phyloP scores from a whole-genome alignment of 64 coral and sea anemone species.

The Actinia equina region DNA sequence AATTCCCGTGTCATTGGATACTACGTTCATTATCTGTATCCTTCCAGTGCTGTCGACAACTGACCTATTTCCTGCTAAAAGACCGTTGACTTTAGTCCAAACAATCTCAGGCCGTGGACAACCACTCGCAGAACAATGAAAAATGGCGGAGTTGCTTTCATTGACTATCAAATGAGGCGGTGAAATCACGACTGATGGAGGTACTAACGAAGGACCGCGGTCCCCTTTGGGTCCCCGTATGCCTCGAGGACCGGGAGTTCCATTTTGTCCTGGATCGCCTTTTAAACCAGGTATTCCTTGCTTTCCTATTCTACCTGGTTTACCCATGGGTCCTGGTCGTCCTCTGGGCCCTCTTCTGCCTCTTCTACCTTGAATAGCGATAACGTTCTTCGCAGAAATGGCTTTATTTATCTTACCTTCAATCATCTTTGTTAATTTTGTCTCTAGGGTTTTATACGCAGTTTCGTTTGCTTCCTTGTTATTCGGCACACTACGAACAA shows the following conservation, averaged over 20 bases:
- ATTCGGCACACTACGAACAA: too few species aligned
- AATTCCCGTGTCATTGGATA: not conserved
- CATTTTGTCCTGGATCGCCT: not conserved
- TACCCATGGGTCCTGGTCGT: not conserved
- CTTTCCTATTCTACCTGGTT: conserved; percentile 6
- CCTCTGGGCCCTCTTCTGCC: too few species aligned
- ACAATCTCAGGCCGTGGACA: not conserved
- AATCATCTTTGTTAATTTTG: too few species aligned
- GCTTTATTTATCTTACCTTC: too few species aligned
- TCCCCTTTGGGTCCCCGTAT: conserved; percentile 12
- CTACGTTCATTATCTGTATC: not conserved
- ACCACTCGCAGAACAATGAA: not conserved
- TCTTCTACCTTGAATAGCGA: too few species aligned
- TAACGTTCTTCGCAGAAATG: too few species aligned
- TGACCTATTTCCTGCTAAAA: not conserved
- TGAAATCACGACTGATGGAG: not conserved
- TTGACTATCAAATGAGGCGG: not conserved
- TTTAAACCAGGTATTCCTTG: not conserved
- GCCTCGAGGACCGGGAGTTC: conserved; percentile 20
- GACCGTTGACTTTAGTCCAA: not conserved
- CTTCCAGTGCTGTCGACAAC: not conserved
- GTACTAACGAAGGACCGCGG: too few species aligned
- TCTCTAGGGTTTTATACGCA: too few species aligned
- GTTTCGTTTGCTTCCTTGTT: too few species aligned
- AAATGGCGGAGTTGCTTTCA: conserved; percentile 35